Evolutionary conservation across 2,113 vertebrate genomes (phyloP), one percentile per base, ranked within the genome.

Genomic region (Elgaria multicarinata): DNA sequence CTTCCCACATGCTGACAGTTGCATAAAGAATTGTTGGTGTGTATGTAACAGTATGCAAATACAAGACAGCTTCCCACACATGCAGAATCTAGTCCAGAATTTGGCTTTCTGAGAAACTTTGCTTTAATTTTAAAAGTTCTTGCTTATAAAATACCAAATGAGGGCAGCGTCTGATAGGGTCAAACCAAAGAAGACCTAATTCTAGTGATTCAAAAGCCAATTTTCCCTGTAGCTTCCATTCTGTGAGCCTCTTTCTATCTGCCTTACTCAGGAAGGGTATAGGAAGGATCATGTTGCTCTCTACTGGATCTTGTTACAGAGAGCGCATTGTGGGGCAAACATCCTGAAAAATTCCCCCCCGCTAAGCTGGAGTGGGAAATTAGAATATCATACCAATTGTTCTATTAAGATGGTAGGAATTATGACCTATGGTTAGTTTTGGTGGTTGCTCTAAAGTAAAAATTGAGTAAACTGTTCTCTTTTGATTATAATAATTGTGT

Each of bases 361-460:
- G n/a, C 62, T 50, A 67, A 67, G 18, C 31, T 64, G 4, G 33
- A 6, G 6, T 87, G 31, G 42, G n/a, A 50, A 78, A 50, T 24
- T 66, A 55, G 74, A 87, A 64, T 39, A 64, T 77, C 24, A 10
- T 55, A 88, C 12, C 5, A 67, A 69, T 55, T 18, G n/a, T 31
- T 64, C 36, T 83, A 8, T 55, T 22, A 92, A 67, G 39, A 5
- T 26, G 6, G 44, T 90, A 87, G 72, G 91, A 90, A n/a, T 90
- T 26, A 58, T 10, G 0, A 28, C 72, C 90, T 83, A 24, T 76
- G 85, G 16, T 69, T 93, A 0, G 46, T 83, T 6, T 55, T 86
- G 67, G 20, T 76, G 72, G 13, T 83, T 67, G 13, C 42, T 76
- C 69, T 78, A 69, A 53, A 69, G 50, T 58, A 69, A 71, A 71